Base-by-base conservation (phyloP, 1,140 invertebrate species). In the Caenorhabditis brenneri region DNA sequence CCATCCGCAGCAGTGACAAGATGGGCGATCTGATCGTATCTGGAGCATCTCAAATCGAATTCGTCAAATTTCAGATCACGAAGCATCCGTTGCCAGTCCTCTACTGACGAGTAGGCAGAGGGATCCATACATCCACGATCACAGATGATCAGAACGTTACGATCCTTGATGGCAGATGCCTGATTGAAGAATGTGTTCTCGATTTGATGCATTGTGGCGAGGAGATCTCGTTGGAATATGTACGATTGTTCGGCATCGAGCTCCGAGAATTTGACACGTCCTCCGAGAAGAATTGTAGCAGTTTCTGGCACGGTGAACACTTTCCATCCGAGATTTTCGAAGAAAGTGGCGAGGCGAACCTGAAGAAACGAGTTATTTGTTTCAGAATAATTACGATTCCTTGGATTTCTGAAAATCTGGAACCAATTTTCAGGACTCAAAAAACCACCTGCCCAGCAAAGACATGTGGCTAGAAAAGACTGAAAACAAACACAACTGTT, bases 251-350 rank as follows among this genome's bases (percentile, higher is more conserved):
- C 94, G 86, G 94, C 94, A 88, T 93, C 94, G 88, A 98, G 93
- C 92, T 98, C 96, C 90, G 94, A 94, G 93, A 98, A 98, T 92
- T 97, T 96, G 89, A 98, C 94, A 84, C 96, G 96, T 89, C 96
- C 97, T 36, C 96, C 97, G 94, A 91, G 94, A 90, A 99, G 94
- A 91, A 98, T 94, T 89, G 95, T 96, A 91, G 97, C 97, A 91
- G 97, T 96, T 94, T 99, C 97, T 91, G 97, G 97, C 91, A 98
- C 96, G 92, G 96, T 95, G 93, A 96, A 98, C 90, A 98, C 96
- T 94, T 98, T 98, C 97, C 97, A 99, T 92, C 97, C 97, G 88
- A 98, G 93, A 92, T 97, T 98, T 93, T 99, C 97, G 93, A 99
- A 99, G 92, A 99, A 99, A 31, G 96, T 98, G 91, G 95, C 95